Conservation (phyloP, 2,113 vertebrate species). For the Atherinomorus stipes region DNA sequence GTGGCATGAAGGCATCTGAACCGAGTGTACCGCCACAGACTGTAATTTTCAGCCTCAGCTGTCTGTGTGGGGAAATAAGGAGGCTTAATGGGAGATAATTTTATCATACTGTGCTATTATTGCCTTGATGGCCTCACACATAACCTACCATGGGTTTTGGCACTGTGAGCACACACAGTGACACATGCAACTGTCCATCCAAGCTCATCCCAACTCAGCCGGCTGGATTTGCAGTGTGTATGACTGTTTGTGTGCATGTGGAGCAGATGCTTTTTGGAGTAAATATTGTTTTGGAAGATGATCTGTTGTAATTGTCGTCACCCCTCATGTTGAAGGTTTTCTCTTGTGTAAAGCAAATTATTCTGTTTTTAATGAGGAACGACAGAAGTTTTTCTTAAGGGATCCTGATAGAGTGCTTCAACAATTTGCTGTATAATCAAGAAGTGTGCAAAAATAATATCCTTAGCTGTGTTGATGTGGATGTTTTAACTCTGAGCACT, state of each 20-base stretch:
- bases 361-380: constrained; percentile 6
- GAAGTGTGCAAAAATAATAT: neutral
- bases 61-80: constrained; percentile 56
- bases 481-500: no score
- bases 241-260: constrained; percentile 21
- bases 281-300: constrained; percentile 38
- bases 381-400: neutral
- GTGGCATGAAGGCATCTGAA: constrained; percentile 58
- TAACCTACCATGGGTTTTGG: constrained; percentile 37
- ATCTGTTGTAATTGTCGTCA: constrained; percentile 29
- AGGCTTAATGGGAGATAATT: constrained; percentile 68
- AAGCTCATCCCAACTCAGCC: constrained; percentile 57
- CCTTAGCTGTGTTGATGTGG: no score
- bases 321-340: constrained; percentile 28
- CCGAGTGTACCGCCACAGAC: constrained; percentile 44
- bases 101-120: constrained; percentile 68
- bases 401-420: neutral
- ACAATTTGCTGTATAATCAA: neutral
- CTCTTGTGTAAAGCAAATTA: neutral
- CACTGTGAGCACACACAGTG: constrained; percentile 38
- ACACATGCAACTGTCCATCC: constrained; percentile 49
- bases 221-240: constrained; percentile 32
- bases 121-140: constrained; percentile 60
- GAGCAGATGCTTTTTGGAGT: constrained; percentile 55
- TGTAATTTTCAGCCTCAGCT: constrained; percentile 59